These are phyloP conservation scores for Melipona quadrifasciata DNA, from an alignment of 1,140 invertebrate genomes.

Conservation along the genomic window DNA sequence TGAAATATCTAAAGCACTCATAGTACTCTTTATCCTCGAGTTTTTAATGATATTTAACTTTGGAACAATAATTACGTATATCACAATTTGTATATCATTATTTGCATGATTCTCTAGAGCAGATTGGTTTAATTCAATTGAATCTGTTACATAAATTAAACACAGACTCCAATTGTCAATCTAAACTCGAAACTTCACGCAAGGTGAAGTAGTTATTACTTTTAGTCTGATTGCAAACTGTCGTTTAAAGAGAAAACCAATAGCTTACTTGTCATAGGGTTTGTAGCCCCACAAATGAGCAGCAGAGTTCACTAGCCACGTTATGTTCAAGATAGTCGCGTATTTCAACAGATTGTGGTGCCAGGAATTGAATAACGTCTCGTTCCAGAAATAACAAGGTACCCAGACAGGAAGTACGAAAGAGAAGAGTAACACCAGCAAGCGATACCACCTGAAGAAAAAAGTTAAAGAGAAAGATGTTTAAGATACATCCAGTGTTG, in stretches of 20 bases:
- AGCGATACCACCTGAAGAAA: slow-evolving; percentile 86
- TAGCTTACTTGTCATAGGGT: slow-evolving; percentile 82
- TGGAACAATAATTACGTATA: too few species aligned
- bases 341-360: slow-evolving; percentile 87
- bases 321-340: slow-evolving; percentile 87
- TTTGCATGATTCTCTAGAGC: too few species aligned
- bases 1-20: too few species aligned
- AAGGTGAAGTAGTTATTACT: too few species aligned
- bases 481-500: accelerated
- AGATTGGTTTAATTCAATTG: too few species aligned
- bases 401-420: slow-evolving; percentile 90
- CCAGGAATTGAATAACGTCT: slow-evolving; percentile 83
- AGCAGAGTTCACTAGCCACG: slow-evolving; percentile 94
- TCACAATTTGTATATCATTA: too few species aligned
- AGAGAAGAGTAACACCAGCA: slow-evolving; percentile 87
- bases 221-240: too few species aligned
- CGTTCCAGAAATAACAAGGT: slow-evolving; percentile 88
- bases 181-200: too few species aligned
- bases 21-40: too few species aligned
- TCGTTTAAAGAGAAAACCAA: neutral
- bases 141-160: too few species aligned
- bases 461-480: neutral
- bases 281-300: slow-evolving; percentile 90
- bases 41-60: too few species aligned
- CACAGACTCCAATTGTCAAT: too few species aligned